Evolutionary conservation across 2,888 invertebrate species (phyloP), one percentile per base, ranked within the genome.

Genomic region (Stenurella melanura): DNA sequence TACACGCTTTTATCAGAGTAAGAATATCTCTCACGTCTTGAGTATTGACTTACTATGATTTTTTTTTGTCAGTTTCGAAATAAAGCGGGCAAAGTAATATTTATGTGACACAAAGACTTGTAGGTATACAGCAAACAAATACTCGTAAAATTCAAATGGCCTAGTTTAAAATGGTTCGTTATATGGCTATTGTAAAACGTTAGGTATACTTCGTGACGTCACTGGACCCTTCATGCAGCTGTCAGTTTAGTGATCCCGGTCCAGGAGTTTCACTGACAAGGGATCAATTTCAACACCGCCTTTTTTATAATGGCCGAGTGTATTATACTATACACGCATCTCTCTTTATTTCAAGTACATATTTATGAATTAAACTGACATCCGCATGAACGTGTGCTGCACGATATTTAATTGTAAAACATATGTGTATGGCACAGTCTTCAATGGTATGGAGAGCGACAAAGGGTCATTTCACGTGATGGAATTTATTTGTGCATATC

Each of bases 241-340:
- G 82, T 81, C 79, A 78, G 77, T 76, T 54, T 76, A 78, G 73
- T 80, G 79, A 82, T 81, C 80, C 72, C 76, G 66, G 80, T 82
- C 80, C 82, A 79, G 81, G 77, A 82, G 78, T 17, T 80, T 79
- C 81, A 82, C 81, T 82, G 84, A 82, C 82, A 83, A 81, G 81
- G 77, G 79, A 79, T 79, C 79, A 80, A 79, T 82, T 78, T 82
- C 78, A 83, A 81, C 83, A 80, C 85, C 85, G 85, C 85, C 85
- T 85, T 82, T 85, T 85, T 85, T 83, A 80, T 83, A 84, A 85
- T 85, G 85, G 85, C 85, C 81, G 85, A 78, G 30, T 42, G 73
- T 76, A 56, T 56, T 57, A 57, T 18, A 21, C n/a, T 19, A 17
- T 17, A 61, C 15, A 60, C 26, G 18, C 30, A 63, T 50, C 69